phyloP scores from a whole-genome alignment of 2,888 invertebrate species.

The Tetanocera ferruginea region DNA sequence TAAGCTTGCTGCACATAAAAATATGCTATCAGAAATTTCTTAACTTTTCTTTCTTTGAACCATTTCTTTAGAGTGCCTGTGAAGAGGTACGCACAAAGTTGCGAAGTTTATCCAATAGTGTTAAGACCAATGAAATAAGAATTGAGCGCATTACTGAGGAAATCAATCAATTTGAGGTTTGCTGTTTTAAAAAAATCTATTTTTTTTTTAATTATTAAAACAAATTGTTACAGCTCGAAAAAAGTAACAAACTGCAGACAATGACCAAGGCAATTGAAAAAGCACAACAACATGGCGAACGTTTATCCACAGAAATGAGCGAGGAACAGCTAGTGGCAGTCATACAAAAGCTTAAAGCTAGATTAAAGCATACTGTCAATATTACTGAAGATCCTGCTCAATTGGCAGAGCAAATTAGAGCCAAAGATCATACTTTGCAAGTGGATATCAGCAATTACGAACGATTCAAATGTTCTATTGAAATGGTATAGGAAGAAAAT shows the following conservation, averaged over 20 bases:
- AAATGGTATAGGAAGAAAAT: conserved; percentile 66
- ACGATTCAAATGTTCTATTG: conserved; percentile 65
- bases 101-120: conserved; percentile 46
- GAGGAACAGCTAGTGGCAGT: conserved; percentile 68
- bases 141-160: conserved; percentile 42
- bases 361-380: conserved; percentile 58
- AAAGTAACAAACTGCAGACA: conserved; percentile 44
- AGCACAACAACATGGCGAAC: conserved; percentile 62
- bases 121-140: conserved; percentile 45
- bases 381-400: conserved; percentile 57
- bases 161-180: conserved; percentile 44
- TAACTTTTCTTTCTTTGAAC: background rate
- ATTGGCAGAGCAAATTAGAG: conserved; percentile 67
- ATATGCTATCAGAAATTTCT: background rate
- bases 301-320: conserved; percentile 62
- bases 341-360: conserved; percentile 61
- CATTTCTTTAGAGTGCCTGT: conserved; percentile 44
- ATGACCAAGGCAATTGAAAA: conserved; percentile 44
- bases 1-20: background rate
- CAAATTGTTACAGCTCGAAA: conserved; percentile 24
- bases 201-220: background rate
- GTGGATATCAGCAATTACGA: conserved; percentile 45
- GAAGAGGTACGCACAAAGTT: conserved; percentile 53
- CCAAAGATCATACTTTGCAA: conserved; percentile 64
- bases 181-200: background rate